Percentiles rank a stretch among this genome's conserved stretches.
Evolutionary conservation across 2,888 invertebrate genomes (phyloP).

Genomic region (Caenorhabditis drosophilae): DNA sequence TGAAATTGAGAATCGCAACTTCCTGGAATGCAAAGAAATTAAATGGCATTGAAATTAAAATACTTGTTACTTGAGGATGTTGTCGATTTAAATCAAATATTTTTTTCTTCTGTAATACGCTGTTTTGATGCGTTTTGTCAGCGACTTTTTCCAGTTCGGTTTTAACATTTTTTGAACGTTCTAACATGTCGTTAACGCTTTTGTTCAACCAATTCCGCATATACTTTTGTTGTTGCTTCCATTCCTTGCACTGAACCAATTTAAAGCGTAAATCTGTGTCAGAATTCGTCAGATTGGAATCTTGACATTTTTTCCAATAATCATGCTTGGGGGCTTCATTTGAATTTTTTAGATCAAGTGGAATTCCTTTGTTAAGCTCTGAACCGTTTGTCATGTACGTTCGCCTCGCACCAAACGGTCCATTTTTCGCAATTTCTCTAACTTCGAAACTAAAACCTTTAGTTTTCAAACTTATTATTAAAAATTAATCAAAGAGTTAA

Average conservation of each 20-base stretch:
- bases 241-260: not conserved
- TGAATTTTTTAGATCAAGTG: no score
- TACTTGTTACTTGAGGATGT: not conserved
- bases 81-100: slow-evolving; percentile 1
- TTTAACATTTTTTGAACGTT: not conserved
- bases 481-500: no score
- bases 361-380: no score
- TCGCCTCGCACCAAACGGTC: not conserved
- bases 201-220: not conserved
- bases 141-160: not conserved
- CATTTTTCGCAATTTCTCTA: not conserved
- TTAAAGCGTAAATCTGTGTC: not conserved
- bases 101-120: slow-evolving; percentile 1
- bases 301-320: no score
- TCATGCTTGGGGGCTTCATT: no score
- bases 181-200: not conserved
- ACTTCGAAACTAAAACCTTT: no score
- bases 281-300: no score
- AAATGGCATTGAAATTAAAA: not conserved
- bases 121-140: not conserved
- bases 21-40: slow-evolving; percentile 1
- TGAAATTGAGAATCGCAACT: slow-evolving; percentile 2
- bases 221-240: not conserved
- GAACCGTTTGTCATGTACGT: no score
- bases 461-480: no score